A percentile compares a stretch with the other conserved stretches of the same genome.
Evolutionary conservation across 2,113 vertebrate genomes (phyloP).

Genomic region (Mionectes macconnelli): DNA sequence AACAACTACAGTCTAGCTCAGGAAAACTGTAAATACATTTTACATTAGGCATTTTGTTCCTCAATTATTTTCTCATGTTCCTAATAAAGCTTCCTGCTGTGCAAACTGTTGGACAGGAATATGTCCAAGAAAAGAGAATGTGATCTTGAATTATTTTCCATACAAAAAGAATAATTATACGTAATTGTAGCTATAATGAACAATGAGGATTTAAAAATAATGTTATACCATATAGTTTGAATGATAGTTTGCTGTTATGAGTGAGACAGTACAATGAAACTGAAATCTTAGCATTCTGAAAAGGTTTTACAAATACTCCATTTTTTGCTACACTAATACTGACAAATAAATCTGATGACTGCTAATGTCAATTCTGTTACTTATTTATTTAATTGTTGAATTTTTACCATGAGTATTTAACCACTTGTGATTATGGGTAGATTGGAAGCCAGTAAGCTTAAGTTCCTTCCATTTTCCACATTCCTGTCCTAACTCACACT

Average conservation of each 20-base stretch:
- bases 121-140: background rate
- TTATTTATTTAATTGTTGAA: background rate
- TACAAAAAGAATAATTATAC: background rate
- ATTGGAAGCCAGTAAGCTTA: background rate
- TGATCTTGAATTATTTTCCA: background rate
- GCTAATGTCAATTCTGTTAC: background rate
- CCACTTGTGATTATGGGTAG: background rate
- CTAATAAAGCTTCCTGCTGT: background rate
- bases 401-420: background rate
- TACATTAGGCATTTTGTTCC: slow-evolving; percentile 4
- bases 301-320: background rate
- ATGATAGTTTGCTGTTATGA: background rate
- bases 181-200: background rate
- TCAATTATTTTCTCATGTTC: background rate
- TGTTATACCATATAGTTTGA: background rate
- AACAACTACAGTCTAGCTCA: background rate
- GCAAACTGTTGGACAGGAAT: background rate
- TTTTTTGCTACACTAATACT: background rate
- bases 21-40: slow-evolving; percentile 35
- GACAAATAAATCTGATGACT: background rate
- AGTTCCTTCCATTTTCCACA: background rate
- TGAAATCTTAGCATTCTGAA: background rate
- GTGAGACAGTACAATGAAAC: background rate
- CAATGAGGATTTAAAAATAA: background rate
- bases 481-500: background rate